Conservation (phyloP, 2,888 invertebrate species). For the Phortica magna region DNA sequence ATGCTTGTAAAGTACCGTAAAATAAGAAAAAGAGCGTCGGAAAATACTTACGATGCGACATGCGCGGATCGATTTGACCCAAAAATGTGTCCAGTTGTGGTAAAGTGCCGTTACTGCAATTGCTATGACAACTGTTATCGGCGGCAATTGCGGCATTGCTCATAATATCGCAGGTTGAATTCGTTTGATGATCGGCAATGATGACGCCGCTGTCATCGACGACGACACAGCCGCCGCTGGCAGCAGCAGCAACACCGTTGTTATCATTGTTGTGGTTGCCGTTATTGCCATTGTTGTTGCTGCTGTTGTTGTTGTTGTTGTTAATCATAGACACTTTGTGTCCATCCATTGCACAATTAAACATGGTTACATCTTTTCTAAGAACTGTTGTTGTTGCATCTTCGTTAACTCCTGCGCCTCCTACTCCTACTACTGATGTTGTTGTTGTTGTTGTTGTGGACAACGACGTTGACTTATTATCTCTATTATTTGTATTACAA, state of each 20-base stretch:
- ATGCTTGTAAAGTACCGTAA: background rate
- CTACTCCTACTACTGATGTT: conserved; percentile 26
- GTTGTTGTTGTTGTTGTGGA: conserved; percentile 33
- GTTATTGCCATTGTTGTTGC: conserved; percentile 40
- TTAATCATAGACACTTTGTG: conserved; percentile 46
- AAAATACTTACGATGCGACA: conserved; percentile 44
- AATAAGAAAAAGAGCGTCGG: background rate
- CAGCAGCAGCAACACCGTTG: background rate
- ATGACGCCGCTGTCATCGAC: background rate
- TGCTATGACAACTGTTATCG: conserved; percentile 11
- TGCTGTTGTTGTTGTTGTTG: conserved; percentile 46
- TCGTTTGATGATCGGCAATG: background rate
- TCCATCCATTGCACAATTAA: conserved; percentile 76
- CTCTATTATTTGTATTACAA: conserved; percentile 57
- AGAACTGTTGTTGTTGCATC: conserved; percentile 45
- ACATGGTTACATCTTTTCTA: conserved; percentile 76
- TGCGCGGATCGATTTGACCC: conserved; percentile 44
- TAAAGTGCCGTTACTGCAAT: conserved; percentile 38
- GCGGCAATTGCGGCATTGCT: background rate
- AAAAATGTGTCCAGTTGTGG: conserved; percentile 43
- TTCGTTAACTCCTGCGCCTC: background rate
- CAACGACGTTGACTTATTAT: conserved; percentile 18
- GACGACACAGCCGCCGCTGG: background rate
- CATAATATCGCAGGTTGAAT: background rate
- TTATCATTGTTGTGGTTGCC: conserved; percentile 40